Evolutionary conservation across 2,113 vertebrate species (phyloP).

Genomic region (Prunella himalayana): DNA sequence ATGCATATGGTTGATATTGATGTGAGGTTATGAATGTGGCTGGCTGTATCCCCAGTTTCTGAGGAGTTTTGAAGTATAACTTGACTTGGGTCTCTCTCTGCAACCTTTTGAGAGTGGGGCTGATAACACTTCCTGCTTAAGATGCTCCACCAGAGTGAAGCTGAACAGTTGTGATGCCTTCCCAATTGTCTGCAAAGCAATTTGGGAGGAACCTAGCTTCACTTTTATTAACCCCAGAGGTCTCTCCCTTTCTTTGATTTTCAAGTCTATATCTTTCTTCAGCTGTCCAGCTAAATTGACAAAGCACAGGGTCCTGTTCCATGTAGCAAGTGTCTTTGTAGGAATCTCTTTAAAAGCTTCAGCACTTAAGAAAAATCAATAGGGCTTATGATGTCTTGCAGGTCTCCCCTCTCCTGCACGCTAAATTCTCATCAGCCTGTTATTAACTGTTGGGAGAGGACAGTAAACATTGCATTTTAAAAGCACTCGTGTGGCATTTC

Average conservation of each 20-base stretch:
- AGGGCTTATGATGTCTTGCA: slow-evolving; percentile 41
- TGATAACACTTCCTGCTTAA: not conserved
- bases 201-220: slow-evolving; percentile 29
- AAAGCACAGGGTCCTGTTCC: not conserved
- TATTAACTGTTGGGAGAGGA: slow-evolving; percentile 42
- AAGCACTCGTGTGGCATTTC: not conserved
- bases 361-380: slow-evolving; percentile 77
- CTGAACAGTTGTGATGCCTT: slow-evolving; percentile 27
- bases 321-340: slow-evolving; percentile 9
- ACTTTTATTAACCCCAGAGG: slow-evolving; percentile 64
- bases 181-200: slow-evolving; percentile 43
- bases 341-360: slow-evolving; percentile 68
- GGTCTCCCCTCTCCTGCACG: slow-evolving; percentile 28
- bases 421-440: slow-evolving; percentile 57
- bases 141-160: slow-evolving; percentile 15
- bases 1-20: not conserved
- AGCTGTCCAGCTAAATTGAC: slow-evolving; percentile 57
- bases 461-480: slow-evolving; percentile 40
- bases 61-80: slow-evolving; percentile 26
- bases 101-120: not conserved
- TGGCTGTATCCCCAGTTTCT: not conserved
- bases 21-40: not conserved
- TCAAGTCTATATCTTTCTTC: slow-evolving; percentile 37
- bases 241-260: slow-evolving; percentile 58
- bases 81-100: not conserved